Percentiles rank a stretch among this genome's conserved stretches.
Evolutionary conservation across 2,113 vertebrate genomes (phyloP).

Genomic region (Piaya cayana): DNA sequence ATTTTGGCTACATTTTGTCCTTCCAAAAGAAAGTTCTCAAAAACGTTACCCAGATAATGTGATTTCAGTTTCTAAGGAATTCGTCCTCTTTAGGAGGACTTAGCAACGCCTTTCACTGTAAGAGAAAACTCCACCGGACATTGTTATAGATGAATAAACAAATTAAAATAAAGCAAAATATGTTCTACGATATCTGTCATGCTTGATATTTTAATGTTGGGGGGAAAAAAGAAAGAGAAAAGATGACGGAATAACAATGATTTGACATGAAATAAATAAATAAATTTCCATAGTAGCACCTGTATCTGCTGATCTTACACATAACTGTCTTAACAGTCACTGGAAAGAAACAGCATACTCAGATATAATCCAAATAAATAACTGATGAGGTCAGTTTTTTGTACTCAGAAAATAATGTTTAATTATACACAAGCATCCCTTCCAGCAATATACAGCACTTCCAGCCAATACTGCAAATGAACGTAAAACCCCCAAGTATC

Average conservation of each 20-base stretch:
- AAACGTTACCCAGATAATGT: background rate
- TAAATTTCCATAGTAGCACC: background rate
- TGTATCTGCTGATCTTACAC: background rate
- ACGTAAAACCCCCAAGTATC: background rate
- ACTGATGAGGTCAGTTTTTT: background rate
- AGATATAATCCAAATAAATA: slow-evolving; percentile 24
- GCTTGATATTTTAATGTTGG: background rate
- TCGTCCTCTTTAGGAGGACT: background rate
- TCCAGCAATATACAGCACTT: slow-evolving; percentile 1
- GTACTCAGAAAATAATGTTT: slow-evolving; percentile 19
- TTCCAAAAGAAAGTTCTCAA: background rate
- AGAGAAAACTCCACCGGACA: background rate
- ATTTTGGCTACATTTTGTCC: background rate
- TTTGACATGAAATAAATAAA: background rate
- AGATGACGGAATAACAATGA: background rate
- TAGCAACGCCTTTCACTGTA: background rate
- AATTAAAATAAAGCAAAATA: background rate
- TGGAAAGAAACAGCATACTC: slow-evolving; percentile 3
- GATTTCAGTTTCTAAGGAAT: background rate
- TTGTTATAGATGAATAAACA: background rate
- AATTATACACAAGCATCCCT: slow-evolving; percentile 37
- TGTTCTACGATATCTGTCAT: background rate
- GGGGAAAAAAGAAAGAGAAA: background rate
- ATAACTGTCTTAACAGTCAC: background rate
- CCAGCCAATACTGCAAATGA: background rate